Conservation (phyloP, 2,888 invertebrate genomes). For the Agrenia bidenticulata region DNA sequence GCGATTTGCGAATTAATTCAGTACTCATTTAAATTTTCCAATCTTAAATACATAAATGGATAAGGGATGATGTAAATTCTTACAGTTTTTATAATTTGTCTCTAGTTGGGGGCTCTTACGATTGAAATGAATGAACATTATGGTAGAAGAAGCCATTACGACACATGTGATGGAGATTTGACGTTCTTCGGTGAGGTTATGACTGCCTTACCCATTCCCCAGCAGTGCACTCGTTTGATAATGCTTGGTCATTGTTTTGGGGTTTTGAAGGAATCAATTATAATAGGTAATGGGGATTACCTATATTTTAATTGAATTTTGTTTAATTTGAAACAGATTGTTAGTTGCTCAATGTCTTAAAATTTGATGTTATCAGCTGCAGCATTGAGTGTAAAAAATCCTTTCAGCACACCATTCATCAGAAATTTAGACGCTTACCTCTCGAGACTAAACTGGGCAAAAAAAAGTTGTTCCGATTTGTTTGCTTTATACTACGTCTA, state of each 20-base stretch:
- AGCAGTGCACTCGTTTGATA: slow-evolving; percentile 78
- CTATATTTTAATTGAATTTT: slow-evolving; percentile 4
- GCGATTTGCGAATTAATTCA: background rate
- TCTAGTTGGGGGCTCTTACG: slow-evolving; percentile 42
- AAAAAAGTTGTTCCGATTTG: slow-evolving; percentile 79
- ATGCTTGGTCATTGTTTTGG: slow-evolving; percentile 83
- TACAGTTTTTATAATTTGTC: too few species aligned
- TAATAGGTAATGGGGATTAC: slow-evolving; percentile 65
- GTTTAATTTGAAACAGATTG: slow-evolving; percentile 11
- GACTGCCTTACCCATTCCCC: slow-evolving; percentile 78
- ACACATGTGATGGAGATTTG: slow-evolving; percentile 75
- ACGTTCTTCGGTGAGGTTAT: slow-evolving; percentile 83
- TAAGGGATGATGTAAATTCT: background rate
- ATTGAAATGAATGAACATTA: slow-evolving; percentile 21
- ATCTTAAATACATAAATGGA: too few species aligned
- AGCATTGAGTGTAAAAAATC: slow-evolving; percentile 75
- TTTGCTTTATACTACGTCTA: slow-evolving; percentile 79
- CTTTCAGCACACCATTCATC: slow-evolving; percentile 74
- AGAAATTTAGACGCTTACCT: slow-evolving; percentile 70
- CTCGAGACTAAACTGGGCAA: slow-evolving; percentile 77
- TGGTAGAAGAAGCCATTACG: slow-evolving; percentile 56
- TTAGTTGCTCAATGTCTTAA: slow-evolving; percentile 50
- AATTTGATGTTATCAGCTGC: slow-evolving; percentile 63
- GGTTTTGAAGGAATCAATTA: slow-evolving; percentile 78
- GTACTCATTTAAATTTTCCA: too few species aligned